Percentiles rank a stretch among this genome's conserved stretches.
Conservation (phyloP, 2,113 vertebrate genomes). For the Elephantulus edwardii region DNA sequence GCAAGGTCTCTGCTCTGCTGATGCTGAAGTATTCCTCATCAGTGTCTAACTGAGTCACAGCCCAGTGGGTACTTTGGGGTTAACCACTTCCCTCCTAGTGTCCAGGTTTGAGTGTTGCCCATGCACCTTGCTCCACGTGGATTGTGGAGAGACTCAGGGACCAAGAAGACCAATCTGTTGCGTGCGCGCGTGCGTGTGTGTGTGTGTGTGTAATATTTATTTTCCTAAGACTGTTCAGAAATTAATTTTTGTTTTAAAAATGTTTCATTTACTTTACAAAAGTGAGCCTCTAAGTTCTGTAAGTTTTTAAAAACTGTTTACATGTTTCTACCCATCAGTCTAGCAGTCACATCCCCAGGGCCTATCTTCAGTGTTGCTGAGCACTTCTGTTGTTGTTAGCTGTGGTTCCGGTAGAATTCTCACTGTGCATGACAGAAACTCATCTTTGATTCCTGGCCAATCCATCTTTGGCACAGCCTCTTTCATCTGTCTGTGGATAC, state of each 20-base stretch:
- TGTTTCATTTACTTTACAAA: constrained; percentile 5
- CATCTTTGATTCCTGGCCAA: neutral
- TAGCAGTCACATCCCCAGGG: neutral
- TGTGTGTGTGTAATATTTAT: neutral
- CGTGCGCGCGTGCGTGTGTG: neutral
- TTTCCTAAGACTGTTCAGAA: neutral
- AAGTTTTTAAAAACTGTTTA: neutral
- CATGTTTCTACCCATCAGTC: neutral
- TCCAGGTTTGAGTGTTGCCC: neutral
- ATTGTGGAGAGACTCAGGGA: neutral
- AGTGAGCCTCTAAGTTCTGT: neutral
- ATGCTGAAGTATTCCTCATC: neutral
- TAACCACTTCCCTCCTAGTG: neutral
- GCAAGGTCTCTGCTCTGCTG: neutral
- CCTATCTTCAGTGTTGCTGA: neutral
- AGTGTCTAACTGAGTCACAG: neutral
- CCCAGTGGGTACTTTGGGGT: neutral
- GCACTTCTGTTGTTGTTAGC: neutral
- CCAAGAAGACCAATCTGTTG: neutral
- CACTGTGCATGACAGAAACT: neutral
- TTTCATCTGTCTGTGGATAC: neutral
- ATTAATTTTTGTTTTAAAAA: neutral
- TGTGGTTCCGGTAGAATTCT: neutral
- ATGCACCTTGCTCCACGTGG: neutral
- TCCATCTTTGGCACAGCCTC: neutral